phyloP scores from a whole-genome alignment of 1,140 invertebrate species.

The Anoplolepis gracilipes region DNA sequence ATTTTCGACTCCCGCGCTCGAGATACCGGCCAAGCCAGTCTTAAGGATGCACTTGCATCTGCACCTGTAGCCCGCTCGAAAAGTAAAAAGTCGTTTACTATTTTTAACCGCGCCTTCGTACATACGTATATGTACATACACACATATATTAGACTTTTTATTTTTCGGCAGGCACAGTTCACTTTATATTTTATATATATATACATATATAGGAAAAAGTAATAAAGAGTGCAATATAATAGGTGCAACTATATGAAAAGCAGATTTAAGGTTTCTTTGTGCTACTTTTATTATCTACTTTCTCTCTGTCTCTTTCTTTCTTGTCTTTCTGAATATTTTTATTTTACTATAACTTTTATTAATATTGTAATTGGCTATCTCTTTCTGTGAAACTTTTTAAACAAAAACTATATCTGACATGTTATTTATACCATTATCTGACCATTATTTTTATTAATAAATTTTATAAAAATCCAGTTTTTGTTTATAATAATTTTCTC shows the following conservation, averaged over 20 bases:
- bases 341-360: not conserved
- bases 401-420: not conserved
- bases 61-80: not conserved
- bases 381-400: not conserved
- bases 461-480: not conserved
- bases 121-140: not conserved
- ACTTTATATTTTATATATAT: too few relatives aligned
- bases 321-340: not conserved
- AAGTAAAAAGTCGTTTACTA: slow-evolving; percentile 35
- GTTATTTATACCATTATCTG: not conserved
- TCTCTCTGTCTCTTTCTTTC: too few relatives aligned
- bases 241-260: not conserved
- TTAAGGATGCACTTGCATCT: slow-evolving; percentile 17
- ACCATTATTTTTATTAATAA: too few relatives aligned
- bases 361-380: not conserved
- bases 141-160: too few relatives aligned
- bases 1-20: slow-evolving; percentile 60
- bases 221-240: not conserved
- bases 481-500: not conserved
- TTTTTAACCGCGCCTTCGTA: not conserved
- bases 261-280: not conserved
- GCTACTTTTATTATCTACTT: not conserved
- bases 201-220: not conserved
- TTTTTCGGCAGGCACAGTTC: too few relatives aligned
- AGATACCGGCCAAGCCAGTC: slow-evolving; percentile 5